Base-by-base conservation (phyloP, 2,113 vertebrate species). In the Pheucticus melanocephalus region DNA sequence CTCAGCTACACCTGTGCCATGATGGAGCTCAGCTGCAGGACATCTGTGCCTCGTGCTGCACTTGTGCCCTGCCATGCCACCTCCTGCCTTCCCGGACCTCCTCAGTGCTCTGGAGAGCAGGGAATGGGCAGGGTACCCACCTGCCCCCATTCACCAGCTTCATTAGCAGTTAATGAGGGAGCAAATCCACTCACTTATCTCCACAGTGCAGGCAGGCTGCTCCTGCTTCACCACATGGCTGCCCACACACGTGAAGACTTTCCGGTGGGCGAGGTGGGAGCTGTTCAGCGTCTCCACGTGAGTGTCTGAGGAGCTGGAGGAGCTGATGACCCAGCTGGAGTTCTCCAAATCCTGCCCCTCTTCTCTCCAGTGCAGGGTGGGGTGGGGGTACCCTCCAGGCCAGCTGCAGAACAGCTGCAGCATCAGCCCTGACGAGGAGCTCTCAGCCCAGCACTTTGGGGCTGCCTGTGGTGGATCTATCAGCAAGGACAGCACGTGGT, bases 391-490 rank as follows among this genome's bases (percentile, higher is more conserved):
- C 1, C 98, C 98, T 15, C 98, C 98, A 0, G 94, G 83, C 99
- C 99, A 99, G 87, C 33, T 97, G 97, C 99, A 99, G 82, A 47
- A 96, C 90, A 99, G 98, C 69, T 97, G 91, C 69, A 99, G 73
- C 20, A 72, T 70, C 35, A 97, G 91, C 2, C 84, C 72, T 1
- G 93, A 91, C 0, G 63, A 73, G 3, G 79, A 89, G 10, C 48
- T 54, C 22, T 92, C 91, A 88, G 98, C 99, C 86, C 77, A 94
- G 81, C 99, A 99, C 50, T 97, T 96, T 0, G 98, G 98, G 30
- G 96, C 84, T 9, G 92, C 92, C 0, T 92, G 89, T 2, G 99
- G 98, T 57, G 97, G 95, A 48, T 98, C 99, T 99, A 69, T 23
- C 88, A 73, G 64, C 48, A 63, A 92, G 81, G 87, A 96, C 15